These are phyloP conservation scores for Synergus itoensis DNA, from an alignment of 2,888 invertebrate genomes.

Conservation along the genomic window DNA sequence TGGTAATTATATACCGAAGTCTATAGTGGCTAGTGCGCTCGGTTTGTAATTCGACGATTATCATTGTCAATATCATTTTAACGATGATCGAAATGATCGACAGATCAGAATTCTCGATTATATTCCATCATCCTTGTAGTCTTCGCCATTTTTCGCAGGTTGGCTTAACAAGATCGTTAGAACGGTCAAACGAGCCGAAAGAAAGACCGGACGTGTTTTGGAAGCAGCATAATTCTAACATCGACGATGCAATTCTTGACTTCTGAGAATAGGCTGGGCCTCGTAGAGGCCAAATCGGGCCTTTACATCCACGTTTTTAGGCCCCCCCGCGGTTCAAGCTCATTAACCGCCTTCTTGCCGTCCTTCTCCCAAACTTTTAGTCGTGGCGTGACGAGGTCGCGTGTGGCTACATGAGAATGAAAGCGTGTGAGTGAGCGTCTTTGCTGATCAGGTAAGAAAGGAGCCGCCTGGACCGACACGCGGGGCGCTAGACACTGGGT, in stretches of 20 bases:
- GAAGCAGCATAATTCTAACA: conserved; percentile 35
- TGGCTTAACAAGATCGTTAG: conserved; percentile 37
- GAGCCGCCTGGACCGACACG: conserved; percentile 77
- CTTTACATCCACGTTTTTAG: conserved; percentile 48
- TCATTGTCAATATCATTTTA: too few species aligned
- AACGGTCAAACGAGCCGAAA: conserved; percentile 38
- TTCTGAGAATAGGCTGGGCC: conserved; percentile 58
- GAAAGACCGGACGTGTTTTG: conserved; percentile 36
- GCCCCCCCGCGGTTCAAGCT: conserved; percentile 74
- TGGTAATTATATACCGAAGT: too few species aligned
- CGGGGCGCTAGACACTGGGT: conserved; percentile 75
- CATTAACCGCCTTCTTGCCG: conserved; percentile 70
- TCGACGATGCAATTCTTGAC: conserved; percentile 60
- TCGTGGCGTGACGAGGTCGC: conserved; percentile 54
- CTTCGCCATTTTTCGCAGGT: conserved; percentile 23
- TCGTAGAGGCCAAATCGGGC: conserved; percentile 46
- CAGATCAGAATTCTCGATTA: conserved; percentile 3
- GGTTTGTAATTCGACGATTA: too few species aligned
- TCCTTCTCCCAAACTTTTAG: conserved; percentile 50
- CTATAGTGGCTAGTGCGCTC: too few species aligned
- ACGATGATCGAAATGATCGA: too few species aligned
- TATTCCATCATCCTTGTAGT: conserved; percentile 1
- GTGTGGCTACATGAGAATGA: conserved; percentile 51
- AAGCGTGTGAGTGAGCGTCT: conserved; percentile 53
- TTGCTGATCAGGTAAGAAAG: conserved; percentile 75